Evolutionary conservation across 2,797 vertebrate genomes (phyloP).

Genomic region (Sciurus carolinensis): DNA sequence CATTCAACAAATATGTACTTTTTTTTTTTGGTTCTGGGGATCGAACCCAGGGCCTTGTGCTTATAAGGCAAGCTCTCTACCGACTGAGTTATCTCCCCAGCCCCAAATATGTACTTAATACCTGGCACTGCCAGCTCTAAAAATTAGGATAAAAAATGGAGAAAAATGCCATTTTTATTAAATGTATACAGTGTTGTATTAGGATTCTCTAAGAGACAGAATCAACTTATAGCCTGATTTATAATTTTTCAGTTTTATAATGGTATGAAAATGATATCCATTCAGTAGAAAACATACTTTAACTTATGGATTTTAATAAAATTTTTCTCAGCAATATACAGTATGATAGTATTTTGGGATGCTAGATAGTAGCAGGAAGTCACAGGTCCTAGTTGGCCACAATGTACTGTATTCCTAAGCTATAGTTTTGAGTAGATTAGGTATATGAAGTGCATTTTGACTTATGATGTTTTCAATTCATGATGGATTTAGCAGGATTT

Average conservation of each 20-base stretch:
- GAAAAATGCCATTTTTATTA: background rate
- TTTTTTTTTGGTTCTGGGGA: no score
- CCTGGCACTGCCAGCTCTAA: background rate
- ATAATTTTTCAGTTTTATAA: background rate
- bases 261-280: background rate
- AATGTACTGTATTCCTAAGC: background rate
- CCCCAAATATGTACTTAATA: background rate
- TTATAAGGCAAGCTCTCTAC: no score
- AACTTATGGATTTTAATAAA: background rate
- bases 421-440: background rate
- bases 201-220: background rate
- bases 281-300: background rate
- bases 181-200: background rate
- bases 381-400: background rate
- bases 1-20: background rate
- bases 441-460: background rate
- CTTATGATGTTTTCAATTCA: background rate
- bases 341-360: background rate
- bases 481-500: background rate
- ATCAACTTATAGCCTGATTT: background rate
- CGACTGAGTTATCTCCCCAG: no score
- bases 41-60: no score
- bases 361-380: background rate
- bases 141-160: background rate
- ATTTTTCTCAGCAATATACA: background rate